Evolutionary conservation across 2,888 invertebrate genomes (phyloP), one percentile per base, ranked within the genome.

Genomic region (Caenorhabditis zanzibari): DNA sequence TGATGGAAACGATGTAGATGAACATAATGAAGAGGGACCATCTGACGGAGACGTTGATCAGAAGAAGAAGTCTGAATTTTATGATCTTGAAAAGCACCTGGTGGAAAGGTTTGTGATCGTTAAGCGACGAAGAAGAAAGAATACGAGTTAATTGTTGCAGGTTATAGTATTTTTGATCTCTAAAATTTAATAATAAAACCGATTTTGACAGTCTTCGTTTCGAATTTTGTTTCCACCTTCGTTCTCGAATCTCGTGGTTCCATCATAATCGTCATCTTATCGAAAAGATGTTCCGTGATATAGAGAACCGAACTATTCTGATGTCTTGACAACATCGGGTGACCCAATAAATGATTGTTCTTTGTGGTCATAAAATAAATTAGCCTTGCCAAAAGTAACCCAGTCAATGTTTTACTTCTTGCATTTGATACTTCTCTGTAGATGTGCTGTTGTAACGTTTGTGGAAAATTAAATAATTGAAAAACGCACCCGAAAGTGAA

Each of bases 21-120:
- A 59, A 24, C n/a, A 22, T n/a, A 35, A 38, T 6, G 64, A 47
- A 2, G 59, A 22, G n/a, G 54, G 38, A 14, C 7, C 24, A 41
- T 49, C 49, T 10, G 47, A 52, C 28, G 58, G 26, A n/a, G 52
- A 35, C 28, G 26, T 22, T 0, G 59, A 56, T 14, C 41, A 32
- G 32, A 56, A 58, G 22, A 52, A 47, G 22, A 5, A 4, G 10
- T 28, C 59, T 12, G n/a, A 47, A 61, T 49, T 49, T 24, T 77
- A 77, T 59, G 69, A 68, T 35, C 54, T 77, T 9, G 69, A 77
- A 44, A 61, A 69, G 26, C 69, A 69, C 41, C 0, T 77, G 12
- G 69, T 69, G n/a, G 76, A 77, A 32, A 69, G 69, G 19, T 69
- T 77, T 69, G 61, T 77, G 38, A 19, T 77, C 14, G 76, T 77